These are phyloP conservation scores for Chaenogobius annularis DNA, from an alignment of 2,113 vertebrate species.

Conservation along the genomic window DNA sequence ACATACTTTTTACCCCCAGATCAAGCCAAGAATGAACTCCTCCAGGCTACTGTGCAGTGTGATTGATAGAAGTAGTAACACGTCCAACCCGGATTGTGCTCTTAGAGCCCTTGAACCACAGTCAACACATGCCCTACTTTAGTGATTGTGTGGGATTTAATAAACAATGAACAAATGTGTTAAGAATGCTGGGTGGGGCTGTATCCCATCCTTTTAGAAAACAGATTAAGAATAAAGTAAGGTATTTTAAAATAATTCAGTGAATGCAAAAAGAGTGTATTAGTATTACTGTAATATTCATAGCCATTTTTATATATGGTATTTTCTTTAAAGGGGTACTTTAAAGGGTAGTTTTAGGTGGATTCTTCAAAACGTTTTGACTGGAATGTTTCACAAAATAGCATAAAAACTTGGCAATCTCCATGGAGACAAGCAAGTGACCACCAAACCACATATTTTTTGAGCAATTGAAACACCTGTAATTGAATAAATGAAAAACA, in stretches of 20 bases:
- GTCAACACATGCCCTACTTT: conserved; percentile 53
- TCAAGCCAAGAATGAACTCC: conserved; percentile 56
- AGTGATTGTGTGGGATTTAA: conserved; percentile 61
- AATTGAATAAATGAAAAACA: too few relatives aligned
- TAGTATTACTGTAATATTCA: too few relatives aligned
- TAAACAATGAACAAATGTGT: conserved; percentile 68
- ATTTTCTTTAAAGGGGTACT: too few relatives aligned
- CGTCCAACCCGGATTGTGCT: conserved; percentile 53
- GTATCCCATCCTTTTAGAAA: conserved; percentile 54
- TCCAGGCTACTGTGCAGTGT: conserved; percentile 56
- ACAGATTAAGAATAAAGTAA: conserved; percentile 37
- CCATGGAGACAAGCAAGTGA: too few relatives aligned
- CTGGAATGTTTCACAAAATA: too few relatives aligned
- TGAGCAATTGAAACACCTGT: too few relatives aligned
- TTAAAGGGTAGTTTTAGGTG: too few relatives aligned
- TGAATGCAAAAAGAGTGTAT: neutral
- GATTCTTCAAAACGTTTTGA: too few relatives aligned
- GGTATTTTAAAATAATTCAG: conserved; percentile 18
- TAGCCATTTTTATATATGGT: too few relatives aligned
- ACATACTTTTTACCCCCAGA: neutral
- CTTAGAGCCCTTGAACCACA: conserved; percentile 22
- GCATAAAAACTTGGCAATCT: too few relatives aligned
- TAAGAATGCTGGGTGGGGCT: conserved; percentile 72
- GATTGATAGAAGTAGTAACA: conserved; percentile 61
- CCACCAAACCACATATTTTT: too few relatives aligned